These are phyloP conservation scores for Drosophila mauritiana DNA, from an alignment of 1,140 invertebrate species.

Conservation along the genomic window DNA sequence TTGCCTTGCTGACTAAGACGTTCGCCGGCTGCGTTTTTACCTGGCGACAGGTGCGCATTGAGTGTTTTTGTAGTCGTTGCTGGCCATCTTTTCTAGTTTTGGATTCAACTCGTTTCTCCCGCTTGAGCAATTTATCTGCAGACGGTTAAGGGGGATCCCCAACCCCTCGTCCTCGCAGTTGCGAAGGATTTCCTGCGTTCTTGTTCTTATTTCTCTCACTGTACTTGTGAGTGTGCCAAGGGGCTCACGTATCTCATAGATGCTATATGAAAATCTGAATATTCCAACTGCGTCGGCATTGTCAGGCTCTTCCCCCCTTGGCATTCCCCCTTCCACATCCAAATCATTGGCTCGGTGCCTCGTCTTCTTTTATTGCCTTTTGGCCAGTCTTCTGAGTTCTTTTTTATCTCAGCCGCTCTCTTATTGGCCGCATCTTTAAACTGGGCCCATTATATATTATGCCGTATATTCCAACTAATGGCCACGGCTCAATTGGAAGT, in stretches of 20 bases:
- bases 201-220: not conserved
- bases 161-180: not conserved
- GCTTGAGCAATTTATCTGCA: constrained; percentile 23
- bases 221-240: constrained; percentile 19
- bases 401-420: constrained; percentile 50
- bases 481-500: constrained; percentile 42
- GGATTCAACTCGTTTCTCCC: constrained; percentile 49
- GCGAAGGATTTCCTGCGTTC: constrained; percentile 5
- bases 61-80: constrained; percentile 13
- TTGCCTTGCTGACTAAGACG: constrained; percentile 55
- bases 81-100: constrained; percentile 40
- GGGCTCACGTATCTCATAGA: constrained; percentile 53
- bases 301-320: not conserved
- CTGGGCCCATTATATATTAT: constrained; percentile 52
- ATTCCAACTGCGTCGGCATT: constrained; percentile 18
- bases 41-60: constrained; percentile 60
- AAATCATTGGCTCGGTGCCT: constrained; percentile 38
- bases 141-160: constrained; percentile 17
- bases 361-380: constrained; percentile 47
- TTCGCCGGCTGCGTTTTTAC: constrained; percentile 54
- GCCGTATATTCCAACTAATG: constrained; percentile 37
- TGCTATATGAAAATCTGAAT: constrained; percentile 47
- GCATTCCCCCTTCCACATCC: constrained; percentile 4
- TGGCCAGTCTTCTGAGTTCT: constrained; percentile 17
- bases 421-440: constrained; percentile 49